phyloP scores from a whole-genome alignment of 2,888 invertebrate species.

The Caenorhabditis afra region DNA sequence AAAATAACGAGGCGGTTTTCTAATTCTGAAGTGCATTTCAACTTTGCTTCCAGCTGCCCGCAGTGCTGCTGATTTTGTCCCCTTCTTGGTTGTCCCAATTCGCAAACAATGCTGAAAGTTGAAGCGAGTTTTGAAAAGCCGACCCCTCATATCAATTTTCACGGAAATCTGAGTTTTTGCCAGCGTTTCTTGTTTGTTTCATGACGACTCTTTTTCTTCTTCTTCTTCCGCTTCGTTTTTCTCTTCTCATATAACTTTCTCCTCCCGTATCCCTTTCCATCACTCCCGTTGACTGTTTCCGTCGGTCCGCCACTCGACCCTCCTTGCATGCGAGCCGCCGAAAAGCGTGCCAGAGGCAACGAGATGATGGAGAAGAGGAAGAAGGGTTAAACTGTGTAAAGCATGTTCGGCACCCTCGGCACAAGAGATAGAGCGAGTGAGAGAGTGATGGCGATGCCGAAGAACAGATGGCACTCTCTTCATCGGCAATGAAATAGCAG shows the following conservation, averaged over 20 bases:
- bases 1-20: neutral
- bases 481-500: slow-evolving; percentile 54
- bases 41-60: too few relatives aligned
- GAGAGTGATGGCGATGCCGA: slow-evolving; percentile 28
- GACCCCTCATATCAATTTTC: neutral
- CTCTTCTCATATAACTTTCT: slow-evolving; percentile 42
- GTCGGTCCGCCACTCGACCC: slow-evolving; percentile 30
- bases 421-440: neutral
- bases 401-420: slow-evolving; percentile 50
- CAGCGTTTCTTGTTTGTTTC: slow-evolving; percentile 21
- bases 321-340: slow-evolving; percentile 33
- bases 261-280: slow-evolving; percentile 51
- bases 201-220: slow-evolving; percentile 5
- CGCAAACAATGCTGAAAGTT: neutral
- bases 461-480: slow-evolving; percentile 52
- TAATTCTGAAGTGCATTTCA: neutral
- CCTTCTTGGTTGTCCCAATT: neutral
- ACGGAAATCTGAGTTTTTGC: slow-evolving; percentile 10
- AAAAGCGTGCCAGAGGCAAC: neutral
- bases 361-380: too few relatives aligned
- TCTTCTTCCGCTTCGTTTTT: neutral
- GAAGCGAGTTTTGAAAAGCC: neutral
- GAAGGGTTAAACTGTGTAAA: slow-evolving; percentile 42
- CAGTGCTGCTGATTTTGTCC: neutral
- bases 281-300: slow-evolving; percentile 48